Base-by-base conservation (phyloP, 2,888 invertebrate species). In the Tiliacea citrago region DNA sequence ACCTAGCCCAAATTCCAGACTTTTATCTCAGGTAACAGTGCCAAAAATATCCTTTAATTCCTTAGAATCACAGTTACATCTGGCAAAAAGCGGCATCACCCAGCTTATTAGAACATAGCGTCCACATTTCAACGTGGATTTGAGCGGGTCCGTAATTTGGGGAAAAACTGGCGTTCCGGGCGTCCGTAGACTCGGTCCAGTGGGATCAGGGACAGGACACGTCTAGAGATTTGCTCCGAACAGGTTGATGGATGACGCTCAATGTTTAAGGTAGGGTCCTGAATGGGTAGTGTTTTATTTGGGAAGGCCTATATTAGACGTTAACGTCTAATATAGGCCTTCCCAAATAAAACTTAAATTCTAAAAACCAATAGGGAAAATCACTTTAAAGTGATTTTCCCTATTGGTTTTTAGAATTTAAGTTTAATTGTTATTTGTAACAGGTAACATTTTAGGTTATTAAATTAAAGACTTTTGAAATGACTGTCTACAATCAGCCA, bases 191-290 rank as follows among this genome's bases (percentile, higher is more conserved):
- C 79, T 73, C 70, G 75, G 84, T 79, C 85, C 84, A 72, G 67
- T 57, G 82, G 86, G 88, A 83, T 85, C 83, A 82, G 82, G 78
- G 85, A 84, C 82, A 85, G 81, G 86, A 87, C 89, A 85, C 80
- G 82, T 77, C 79, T 80, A 83, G 88, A 90, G 90, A 90, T 90
- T 90, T 91, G 87, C 87, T 75, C 70, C 67, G 86, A 83, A 86
- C 86, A 85, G 86, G 88, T 89, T 92, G 92, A 92, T 92, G 88
- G 88, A 92, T 92, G 91, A 88, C 88, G 75, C 60, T 75, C 81
- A 70, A 86, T 82, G 79, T 66, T 39, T 75, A 65, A 45, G 83
- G 81, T 24, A 24, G 53, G 24, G 24, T 73, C 60, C 68, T 49
- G 53, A 35, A 68, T 77, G 5, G 66, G 39, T 18, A 66, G 42